Conservation (phyloP, 1,140 invertebrate genomes). For the Pseudobourletiella spinata region DNA sequence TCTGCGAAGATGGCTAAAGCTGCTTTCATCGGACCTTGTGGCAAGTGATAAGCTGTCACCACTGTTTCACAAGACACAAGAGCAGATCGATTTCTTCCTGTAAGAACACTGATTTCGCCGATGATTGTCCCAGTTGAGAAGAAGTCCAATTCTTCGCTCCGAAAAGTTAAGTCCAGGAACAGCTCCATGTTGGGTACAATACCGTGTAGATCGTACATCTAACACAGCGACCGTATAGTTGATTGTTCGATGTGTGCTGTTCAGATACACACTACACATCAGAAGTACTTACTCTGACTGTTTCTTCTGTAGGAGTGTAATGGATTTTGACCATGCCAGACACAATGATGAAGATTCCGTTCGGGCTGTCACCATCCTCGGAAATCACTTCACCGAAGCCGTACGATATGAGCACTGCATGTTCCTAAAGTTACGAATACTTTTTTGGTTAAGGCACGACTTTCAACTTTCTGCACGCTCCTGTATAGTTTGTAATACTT, state of each 20-base stretch:
- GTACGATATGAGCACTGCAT: slow-evolving; percentile 7
- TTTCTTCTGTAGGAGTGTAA: slow-evolving; percentile 21
- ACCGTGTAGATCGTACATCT: slow-evolving; percentile 19
- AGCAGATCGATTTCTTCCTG: slow-evolving; percentile 38
- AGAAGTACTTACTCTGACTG: slow-evolving; percentile 14
- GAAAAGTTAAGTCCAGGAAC: slow-evolving; percentile 28
- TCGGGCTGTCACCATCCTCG: slow-evolving; percentile 27
- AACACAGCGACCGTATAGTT: no score
- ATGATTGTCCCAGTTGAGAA: slow-evolving; percentile 43
- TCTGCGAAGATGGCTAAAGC: slow-evolving; percentile 22
- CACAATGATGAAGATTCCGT: slow-evolving; percentile 43
- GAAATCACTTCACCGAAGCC: slow-evolving; percentile 35
- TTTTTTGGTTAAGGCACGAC: no score
- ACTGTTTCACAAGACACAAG: slow-evolving; percentile 43
- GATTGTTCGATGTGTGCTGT: no score
- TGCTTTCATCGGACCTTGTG: slow-evolving; percentile 16
- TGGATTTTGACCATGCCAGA: slow-evolving; percentile 42
- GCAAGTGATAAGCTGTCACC: slow-evolving; percentile 39
- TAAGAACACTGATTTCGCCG: slow-evolving; percentile 44
- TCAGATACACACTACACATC: no score
- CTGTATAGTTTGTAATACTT: not conserved
- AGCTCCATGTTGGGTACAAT: slow-evolving; percentile 31
- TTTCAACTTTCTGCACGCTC: no score
- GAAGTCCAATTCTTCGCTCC: slow-evolving; percentile 39
- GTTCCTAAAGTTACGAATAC: no score